Conservation (phyloP, 2,888 invertebrate genomes). For the Drosophila affinis region DNA sequence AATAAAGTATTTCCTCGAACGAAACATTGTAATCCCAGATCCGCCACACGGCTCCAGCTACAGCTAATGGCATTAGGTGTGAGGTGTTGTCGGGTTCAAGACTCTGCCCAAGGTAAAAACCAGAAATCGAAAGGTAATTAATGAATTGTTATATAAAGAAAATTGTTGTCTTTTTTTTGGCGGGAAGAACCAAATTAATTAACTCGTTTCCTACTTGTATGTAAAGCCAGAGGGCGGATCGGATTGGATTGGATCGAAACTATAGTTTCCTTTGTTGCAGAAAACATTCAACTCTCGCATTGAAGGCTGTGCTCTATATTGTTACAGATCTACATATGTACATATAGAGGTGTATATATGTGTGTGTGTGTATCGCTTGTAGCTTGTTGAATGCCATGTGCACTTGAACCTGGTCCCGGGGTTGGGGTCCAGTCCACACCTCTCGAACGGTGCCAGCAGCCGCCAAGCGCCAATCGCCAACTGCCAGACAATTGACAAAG, state of each 20-base stretch:
- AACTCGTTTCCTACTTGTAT: conserved; percentile 58
- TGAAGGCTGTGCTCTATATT: conserved; percentile 19
- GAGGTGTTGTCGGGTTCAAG: conserved; percentile 42
- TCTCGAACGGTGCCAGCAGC: conserved; percentile 32
- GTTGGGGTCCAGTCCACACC: conserved; percentile 55
- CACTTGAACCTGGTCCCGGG: conserved; percentile 67
- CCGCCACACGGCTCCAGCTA: conserved; percentile 23
- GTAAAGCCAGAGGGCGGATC: conserved; percentile 30
- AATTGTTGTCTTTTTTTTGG: conserved; percentile 42
- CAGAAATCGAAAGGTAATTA: conserved; percentile 75
- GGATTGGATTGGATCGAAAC: background rate
- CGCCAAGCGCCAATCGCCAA: conserved; percentile 6
- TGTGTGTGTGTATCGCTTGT: conserved; percentile 20
- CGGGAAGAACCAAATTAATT: conserved; percentile 58
- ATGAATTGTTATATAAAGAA: conserved; percentile 65
- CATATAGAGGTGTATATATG: background rate
- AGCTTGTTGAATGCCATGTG: conserved; percentile 53
- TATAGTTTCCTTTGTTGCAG: no score
- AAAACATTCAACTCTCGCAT: conserved; percentile 22
- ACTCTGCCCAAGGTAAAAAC: conserved; percentile 65
- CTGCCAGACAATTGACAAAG: conserved; percentile 65
- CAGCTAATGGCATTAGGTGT: conserved; percentile 38
- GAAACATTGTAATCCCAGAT: conserved; percentile 61
- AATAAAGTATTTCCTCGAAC: conserved; percentile 62
- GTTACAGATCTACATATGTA: conserved; percentile 21